Base-by-base conservation (phyloP, 2,888 invertebrate species). In the Sinhomidia bicolor region DNA sequence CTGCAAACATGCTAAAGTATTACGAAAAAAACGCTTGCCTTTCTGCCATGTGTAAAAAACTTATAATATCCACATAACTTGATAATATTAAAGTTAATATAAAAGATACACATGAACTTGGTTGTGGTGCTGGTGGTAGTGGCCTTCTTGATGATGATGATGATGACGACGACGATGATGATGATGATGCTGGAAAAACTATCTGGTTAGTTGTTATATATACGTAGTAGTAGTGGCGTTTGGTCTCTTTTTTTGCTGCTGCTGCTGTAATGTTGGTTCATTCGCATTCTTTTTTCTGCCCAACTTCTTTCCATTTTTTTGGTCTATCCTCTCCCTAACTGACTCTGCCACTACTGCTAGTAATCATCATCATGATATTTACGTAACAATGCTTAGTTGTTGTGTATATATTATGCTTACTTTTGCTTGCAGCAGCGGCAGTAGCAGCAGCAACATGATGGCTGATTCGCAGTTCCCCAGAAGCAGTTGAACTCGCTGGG, bases 351-450 rank as follows among this genome's bases (percentile, higher is more conserved):
- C 9, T 32, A n/a, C n/a, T n/a, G n/a, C n/a, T n/a, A n/a, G n/a
- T n/a, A n/a, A n/a, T n/a, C n/a, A n/a, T n/a, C 32, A 65, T 14
- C n/a, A 41, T 47, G 44, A 17, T 62, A 5, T 68, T 68, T 68
- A 71, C 71, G 71, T 71, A 71, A 71, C 71, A 71, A 71, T 71
- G 71, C 26, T 71, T 44, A 41, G 71, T 71, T 71, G 71, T 71
- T 44, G 9, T 44, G 4, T 23, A 10, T 41, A n/a, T n/a, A n/a
- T n/a, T n/a, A n/a, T n/a, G n/a, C n/a, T n/a, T n/a, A n/a, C n/a
- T n/a, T n/a, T n/a, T 32, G 47, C 71, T 41, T 71, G 20, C 71
- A 57, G 20, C n/a, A n/a, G n/a, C n/a, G n/a, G n/a, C n/a, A n/a
- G n/a, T n/a, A n/a, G n/a, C n/a, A n/a, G n/a, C n/a, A n/a, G n/a